Base-by-base conservation (phyloP, 2,113 vertebrate genomes). In the Ailuropoda melanoleuca region DNA sequence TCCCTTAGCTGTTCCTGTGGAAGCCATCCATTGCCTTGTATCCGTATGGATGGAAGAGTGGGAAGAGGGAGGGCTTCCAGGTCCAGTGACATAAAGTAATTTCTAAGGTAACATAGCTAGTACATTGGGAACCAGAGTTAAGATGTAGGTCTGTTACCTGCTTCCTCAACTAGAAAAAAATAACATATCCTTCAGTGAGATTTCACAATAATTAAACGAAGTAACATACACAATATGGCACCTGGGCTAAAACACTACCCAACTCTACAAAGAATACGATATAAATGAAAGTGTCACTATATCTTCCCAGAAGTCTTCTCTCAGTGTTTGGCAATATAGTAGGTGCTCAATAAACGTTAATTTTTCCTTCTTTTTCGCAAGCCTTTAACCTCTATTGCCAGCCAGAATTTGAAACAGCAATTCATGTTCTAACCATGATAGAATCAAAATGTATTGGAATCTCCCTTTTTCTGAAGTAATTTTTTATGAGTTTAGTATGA, bases 391-490 rank as follows among this genome's bases (percentile, higher is more conserved):
- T 72, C 48, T 88, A 43, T 55, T 88, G 78, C 39, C 39, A 66
- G 46, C 9, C 70, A 97, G 17, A 29, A 81, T 93, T 90, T 90
- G 58, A 90, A 93, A 81, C 0, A 95, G 37, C 34, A 92, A 43
- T 60, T 90, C 96, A 53, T 93, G 62, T 97, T 90, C 43, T 95
- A 72, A 75, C 34, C 60, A 66, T 29, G 31, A 96, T 17, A 85
- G 75, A 74, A 96, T 90, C 43, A 93, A 93, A 94, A 91, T 77
- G 34, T 68, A 55, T 72, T 83, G n/a, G n/a, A 92, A 95, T 4
- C 60, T 46, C 15, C 37, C 19, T 92, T 89, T 86, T 75, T 46
- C 37, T 55, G 50, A 90, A 85, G 55, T 81, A 83, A 24, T 10
- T 39, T 87, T 66, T 43, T 50, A 87, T 70, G 83, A 93, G 56